Base-by-base conservation (phyloP, 2,888 invertebrate genomes). In the Ophion slaviceki region DNA sequence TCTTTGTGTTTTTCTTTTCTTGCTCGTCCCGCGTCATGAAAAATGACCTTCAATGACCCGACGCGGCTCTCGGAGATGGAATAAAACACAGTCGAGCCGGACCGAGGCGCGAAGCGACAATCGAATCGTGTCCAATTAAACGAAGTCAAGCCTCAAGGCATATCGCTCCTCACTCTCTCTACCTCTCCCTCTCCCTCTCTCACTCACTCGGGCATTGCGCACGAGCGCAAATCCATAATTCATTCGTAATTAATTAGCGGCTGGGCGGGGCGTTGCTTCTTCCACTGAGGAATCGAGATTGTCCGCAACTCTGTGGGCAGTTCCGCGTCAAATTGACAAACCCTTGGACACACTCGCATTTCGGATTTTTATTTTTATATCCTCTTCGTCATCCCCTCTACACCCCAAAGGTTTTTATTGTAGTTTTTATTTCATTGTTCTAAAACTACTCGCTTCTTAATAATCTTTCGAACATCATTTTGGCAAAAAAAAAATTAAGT, bases 161-260 rank as follows among this genome's bases (percentile, higher is more conserved):
- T 17, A 8, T 62, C 74, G 61, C 74, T 79, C 20, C 6, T 62
- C 70, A 0, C 32, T 32, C 32, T 32, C 32, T 70, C 64, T 14
- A 0, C 32, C 72, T 72, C 72, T 78, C 53, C 3, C 32, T 61
- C 70, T 28, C 32, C 28, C 32, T 45, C 32, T 28, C 28, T 8
- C n/a, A n/a, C 14, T 24, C 3, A 47, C 47, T 14, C 14, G 14
- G 47, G 47, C 68, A 20, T 47, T 4, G 45, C 72, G 82, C 80
- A 80, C 86, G 72, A 77, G 77, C 82, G 80, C 57, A 79, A 88
- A 91, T 91, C 91, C 91, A 91, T 91, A 91, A 91, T 91, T 91
- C 91, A 91, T 90, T 88, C 89, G 88, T 90, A 90, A 91, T 91
- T 91, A 91, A 91, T 91, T 90, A 91, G 89, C 90, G 86, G 82